Conservation (phyloP, 2,888 invertebrate genomes). For the Cheilosia grossa region DNA sequence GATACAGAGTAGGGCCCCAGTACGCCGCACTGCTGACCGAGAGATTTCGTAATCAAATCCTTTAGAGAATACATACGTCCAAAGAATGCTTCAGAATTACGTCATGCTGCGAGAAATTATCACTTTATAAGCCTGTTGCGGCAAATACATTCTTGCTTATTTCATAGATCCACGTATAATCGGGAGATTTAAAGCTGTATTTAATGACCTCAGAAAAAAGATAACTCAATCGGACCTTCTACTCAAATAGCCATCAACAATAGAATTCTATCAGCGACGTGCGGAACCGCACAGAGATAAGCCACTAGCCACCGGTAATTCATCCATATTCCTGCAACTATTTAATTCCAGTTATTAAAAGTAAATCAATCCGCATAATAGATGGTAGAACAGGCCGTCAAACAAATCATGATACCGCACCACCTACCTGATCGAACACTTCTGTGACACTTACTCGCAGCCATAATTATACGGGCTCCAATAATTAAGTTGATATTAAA, state of each 20-base stretch:
- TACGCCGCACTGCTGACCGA: too few relatives aligned
- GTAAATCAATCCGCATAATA: constrained; percentile 63
- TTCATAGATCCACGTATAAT: too few relatives aligned
- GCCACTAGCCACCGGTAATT: constrained; percentile 16
- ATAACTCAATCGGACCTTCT: constrained; percentile 5
- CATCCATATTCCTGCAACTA: constrained; percentile 19
- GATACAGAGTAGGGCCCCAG: too few relatives aligned
- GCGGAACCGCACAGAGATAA: constrained; percentile 22
- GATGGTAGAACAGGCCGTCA: constrained; percentile 25
- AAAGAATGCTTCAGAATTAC: too few relatives aligned
- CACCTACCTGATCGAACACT: constrained; percentile 36
- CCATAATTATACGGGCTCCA: constrained; percentile 35
- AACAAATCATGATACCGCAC: constrained; percentile 26
- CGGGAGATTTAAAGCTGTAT: too few relatives aligned
- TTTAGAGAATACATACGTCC: too few relatives aligned
- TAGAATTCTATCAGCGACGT: constrained; percentile 29
- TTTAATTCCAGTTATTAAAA: constrained; percentile 64
- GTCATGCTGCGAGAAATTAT: too few relatives aligned
- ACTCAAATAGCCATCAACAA: constrained; percentile 42
- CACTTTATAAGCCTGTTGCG: too few relatives aligned
- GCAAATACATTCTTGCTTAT: too few relatives aligned
- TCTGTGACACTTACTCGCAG: constrained; percentile 5
- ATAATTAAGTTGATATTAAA: constrained; percentile 36
- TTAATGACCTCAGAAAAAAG: neutral
- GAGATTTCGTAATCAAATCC: too few relatives aligned